Base-by-base conservation (phyloP, 1,140 invertebrate species). In the Panagrolaimus sp. region DNA sequence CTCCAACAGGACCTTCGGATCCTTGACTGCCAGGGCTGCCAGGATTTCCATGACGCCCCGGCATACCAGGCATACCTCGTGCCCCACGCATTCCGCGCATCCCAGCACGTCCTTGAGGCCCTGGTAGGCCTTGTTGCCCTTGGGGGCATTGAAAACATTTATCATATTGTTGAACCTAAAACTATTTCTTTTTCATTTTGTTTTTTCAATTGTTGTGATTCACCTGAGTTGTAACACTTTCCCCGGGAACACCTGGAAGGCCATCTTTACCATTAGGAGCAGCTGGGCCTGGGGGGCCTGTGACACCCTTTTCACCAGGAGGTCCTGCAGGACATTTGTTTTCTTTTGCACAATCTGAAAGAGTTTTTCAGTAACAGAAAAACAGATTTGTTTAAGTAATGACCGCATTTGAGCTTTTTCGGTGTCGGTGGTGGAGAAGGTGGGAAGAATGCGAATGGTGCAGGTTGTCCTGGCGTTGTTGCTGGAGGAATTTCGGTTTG, bases 51-150 rank as follows among this genome's bases (percentile, higher is more conserved):
- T 80, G 73, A 24, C 78, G 62, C 28, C 78, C 77, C n/a, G 75
- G 70, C 6, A 71, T 68, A n/a, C 78, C 77, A 0, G 71, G 64
- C 32, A 67, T 66, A 68, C 76, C 76, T 17, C 77, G 48, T 48
- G 77, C 76, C 72, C 77, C 77, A n/a, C 77, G 74, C 77, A 79
- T 79, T 65, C 77, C 77, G 14, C 77, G 52, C 52, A 58, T 58
- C 14, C 52, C 52, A 0, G 52, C 65, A 58, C 71, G 68, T 62
- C 76, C 76, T 12, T 58, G 17, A 4, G 52, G 21, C 14, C 52
- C 52, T 21, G 52, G 52, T 24, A 68, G 68, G 64, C 77, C 77
- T 43, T 70, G 72, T 8, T 38, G 68, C 32, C 77, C 77, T 26
- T 68, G 45, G 38, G 77, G 77, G 67, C 77, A 79, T 21, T 69